Percentiles rank a stretch among this genome's conserved stretches.
Evolutionary conservation across 2,888 invertebrate species (phyloP).

Genomic region (Drosophila fungiperda): DNA sequence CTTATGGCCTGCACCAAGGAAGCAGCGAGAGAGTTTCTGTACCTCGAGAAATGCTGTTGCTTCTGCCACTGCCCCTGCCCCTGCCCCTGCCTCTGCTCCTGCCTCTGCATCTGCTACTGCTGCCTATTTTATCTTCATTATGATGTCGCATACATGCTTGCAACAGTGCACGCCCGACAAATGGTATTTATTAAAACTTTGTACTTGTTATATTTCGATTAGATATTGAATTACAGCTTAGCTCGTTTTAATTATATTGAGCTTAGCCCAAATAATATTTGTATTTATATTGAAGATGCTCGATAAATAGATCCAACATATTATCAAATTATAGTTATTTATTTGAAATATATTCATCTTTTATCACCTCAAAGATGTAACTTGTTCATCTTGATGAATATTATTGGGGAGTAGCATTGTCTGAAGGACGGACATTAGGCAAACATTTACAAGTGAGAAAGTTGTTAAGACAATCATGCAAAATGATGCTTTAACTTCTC

Average conservation of each 20-base stretch:
- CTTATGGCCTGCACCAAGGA: conserved; percentile 21
- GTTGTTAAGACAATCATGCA: neutral
- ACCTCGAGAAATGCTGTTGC: neutral
- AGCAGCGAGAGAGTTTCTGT: conserved; percentile 16
- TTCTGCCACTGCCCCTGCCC: neutral
- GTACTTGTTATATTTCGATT: neutral
- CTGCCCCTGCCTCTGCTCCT: neutral
- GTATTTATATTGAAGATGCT: neutral
- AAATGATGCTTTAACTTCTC: neutral
- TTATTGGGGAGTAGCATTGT: neutral
- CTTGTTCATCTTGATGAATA: neutral
- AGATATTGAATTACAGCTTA: neutral
- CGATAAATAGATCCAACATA: neutral
- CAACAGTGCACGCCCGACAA: neutral
- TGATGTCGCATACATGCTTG: conserved; percentile 12
- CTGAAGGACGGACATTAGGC: too few relatives aligned
- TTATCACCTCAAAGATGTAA: neutral
- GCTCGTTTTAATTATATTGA: too few relatives aligned
- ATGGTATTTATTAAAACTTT: neutral
- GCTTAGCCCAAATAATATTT: too few relatives aligned
- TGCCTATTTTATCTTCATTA: conserved; percentile 14
- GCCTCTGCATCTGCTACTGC: neutral
- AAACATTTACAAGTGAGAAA: neutral
- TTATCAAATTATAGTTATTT: neutral
- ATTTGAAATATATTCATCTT: neutral